A percentile compares a stretch with the other conserved stretches of the same genome.
Evolutionary conservation across 2,797 vertebrate species (phyloP).

Genomic region (Carduelis carduelis): DNA sequence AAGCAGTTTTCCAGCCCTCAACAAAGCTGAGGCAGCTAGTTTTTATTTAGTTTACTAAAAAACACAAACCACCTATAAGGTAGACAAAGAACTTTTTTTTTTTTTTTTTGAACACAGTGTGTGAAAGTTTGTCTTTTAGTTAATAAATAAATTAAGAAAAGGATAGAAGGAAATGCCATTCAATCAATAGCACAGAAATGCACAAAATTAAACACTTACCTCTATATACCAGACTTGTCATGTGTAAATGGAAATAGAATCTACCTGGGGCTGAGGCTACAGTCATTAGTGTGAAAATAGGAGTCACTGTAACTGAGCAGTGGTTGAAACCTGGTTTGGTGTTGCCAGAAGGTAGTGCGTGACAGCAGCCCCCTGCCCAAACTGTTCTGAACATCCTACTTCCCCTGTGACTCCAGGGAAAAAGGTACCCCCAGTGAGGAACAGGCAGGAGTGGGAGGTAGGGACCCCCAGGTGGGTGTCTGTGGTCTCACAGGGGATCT

Average conservation of each 20-base stretch:
- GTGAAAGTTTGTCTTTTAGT: background rate
- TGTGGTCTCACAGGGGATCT: background rate
- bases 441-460: background rate
- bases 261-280: background rate
- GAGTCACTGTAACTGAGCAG: background rate
- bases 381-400: background rate
- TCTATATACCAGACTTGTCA: background rate
- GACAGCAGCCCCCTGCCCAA: background rate
- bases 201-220: background rate
- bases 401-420: fast-evolving
- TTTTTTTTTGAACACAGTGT: background rate
- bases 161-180: background rate
- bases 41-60: background rate
- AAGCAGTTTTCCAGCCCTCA: background rate
- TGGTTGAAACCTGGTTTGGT: background rate
- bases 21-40: background rate
- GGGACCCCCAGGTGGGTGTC: fast-evolving
- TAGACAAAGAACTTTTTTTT: no score
- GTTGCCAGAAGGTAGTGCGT: background rate
- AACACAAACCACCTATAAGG: background rate
- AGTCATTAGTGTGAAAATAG: background rate
- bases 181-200: background rate
- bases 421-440: fast-evolving
- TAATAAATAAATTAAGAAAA: background rate
- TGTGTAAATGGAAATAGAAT: background rate